Evolutionary conservation across 2,888 invertebrate genomes (phyloP).

Genomic region (Coenonympha arcania): DNA sequence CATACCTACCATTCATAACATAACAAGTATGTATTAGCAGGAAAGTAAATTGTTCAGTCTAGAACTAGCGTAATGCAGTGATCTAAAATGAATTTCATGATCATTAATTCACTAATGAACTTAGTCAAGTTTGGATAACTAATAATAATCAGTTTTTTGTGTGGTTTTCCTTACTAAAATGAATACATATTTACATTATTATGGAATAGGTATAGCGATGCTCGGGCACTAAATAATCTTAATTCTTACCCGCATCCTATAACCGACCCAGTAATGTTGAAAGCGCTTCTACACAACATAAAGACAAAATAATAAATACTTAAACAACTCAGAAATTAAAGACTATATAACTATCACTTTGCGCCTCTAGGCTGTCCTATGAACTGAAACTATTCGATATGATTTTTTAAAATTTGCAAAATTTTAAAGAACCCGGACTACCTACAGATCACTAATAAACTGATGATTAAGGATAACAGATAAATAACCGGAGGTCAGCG

Average conservation of each 20-base stretch:
- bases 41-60: too few relatives aligned
- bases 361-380: too few relatives aligned
- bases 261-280: conserved; percentile 61
- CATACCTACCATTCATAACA: neutral
- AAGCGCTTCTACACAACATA: conserved; percentile 41
- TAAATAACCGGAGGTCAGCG: too few relatives aligned
- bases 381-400: too few relatives aligned
- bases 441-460: too few relatives aligned
- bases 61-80: conserved; percentile 5
- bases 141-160: neutral
- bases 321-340: neutral
- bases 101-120: neutral
- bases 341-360: too few relatives aligned
- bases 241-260: conserved; percentile 55
- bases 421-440: too few relatives aligned
- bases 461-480: too few relatives aligned
- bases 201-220: neutral
- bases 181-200: neutral
- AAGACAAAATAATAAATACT: neutral
- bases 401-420: too few relatives aligned
- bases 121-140: neutral
- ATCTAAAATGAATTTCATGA: neutral
- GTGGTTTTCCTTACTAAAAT: neutral
- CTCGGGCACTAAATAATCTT: neutral
- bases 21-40: too few relatives aligned